These are phyloP conservation scores for Cantharis flavilabris DNA, from an alignment of 2,888 invertebrate genomes.

Conservation along the genomic window DNA sequence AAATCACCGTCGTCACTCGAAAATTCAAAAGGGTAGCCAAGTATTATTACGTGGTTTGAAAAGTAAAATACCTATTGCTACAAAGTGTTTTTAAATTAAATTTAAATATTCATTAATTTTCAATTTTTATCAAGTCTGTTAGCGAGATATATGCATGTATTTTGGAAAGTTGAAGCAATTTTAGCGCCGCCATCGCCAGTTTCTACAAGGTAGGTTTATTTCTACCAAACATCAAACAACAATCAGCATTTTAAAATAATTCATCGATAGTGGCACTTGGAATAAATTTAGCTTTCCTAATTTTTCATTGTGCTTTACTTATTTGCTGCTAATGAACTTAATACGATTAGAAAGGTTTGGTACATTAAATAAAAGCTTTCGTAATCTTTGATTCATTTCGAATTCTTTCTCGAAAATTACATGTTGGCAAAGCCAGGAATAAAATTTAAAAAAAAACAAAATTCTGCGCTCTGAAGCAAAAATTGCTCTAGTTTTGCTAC, in stretches of 20 bases:
- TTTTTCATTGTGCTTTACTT: neutral
- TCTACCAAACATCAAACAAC: too few species aligned
- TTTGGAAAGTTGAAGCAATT: too few species aligned
- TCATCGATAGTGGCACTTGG: too few species aligned
- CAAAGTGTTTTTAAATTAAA: neutral
- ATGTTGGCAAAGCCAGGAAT: neutral
- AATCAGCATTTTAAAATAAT: too few species aligned
- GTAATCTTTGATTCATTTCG: neutral
- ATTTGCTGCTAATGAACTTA: neutral
- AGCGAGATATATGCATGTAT: neutral
- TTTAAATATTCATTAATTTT: neutral
- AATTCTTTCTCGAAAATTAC: neutral
- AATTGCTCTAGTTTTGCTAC: too few species aligned
- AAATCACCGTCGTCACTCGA: neutral
- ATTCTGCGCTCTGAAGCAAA: too few species aligned
- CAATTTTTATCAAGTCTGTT: neutral
- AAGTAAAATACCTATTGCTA: neutral
- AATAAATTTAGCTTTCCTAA: too few species aligned
- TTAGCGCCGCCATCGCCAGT: too few species aligned
- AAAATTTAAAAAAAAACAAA: neutral
- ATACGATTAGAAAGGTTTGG: slow-evolving; percentile 8
- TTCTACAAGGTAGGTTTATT: too few species aligned
- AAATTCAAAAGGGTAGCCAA: neutral
- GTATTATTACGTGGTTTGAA: neutral
- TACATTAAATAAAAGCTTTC: neutral